These are phyloP conservation scores for Lampris megalopsis DNA, from an alignment of 2,113 vertebrate genomes.

Conservation along the genomic window DNA sequence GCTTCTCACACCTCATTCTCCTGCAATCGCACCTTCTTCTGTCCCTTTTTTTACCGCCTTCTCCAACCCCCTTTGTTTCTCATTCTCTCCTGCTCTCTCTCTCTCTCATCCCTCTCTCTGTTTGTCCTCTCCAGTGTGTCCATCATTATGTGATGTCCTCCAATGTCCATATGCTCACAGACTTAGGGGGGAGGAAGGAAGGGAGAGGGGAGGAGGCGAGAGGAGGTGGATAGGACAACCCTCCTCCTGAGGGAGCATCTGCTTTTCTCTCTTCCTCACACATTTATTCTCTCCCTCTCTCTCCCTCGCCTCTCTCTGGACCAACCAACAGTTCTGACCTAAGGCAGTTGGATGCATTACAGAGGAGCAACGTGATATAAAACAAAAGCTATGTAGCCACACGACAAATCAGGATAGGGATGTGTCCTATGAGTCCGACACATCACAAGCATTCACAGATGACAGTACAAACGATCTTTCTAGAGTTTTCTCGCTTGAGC, in stretches of 20 bases:
- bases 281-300: background rate
- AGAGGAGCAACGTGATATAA: slow-evolving; percentile 66
- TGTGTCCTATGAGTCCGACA: slow-evolving; percentile 37
- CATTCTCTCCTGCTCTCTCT: background rate
- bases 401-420: slow-evolving; percentile 65
- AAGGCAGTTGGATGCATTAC: slow-evolving; percentile 66
- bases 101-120: slow-evolving; percentile 25
- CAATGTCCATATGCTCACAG: slow-evolving; percentile 71
- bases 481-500: slow-evolving; percentile 24
- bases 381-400: slow-evolving; percentile 57
- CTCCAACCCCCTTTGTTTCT: background rate
- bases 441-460: slow-evolving; percentile 47
- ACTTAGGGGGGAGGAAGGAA: slow-evolving; percentile 53
- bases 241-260: slow-evolving; percentile 82
- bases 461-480: slow-evolving; percentile 17
- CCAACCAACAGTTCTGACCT: slow-evolving; percentile 72
- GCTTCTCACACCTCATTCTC: slow-evolving; percentile 29
- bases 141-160: slow-evolving; percentile 64
- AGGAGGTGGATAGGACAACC: slow-evolving; percentile 59
- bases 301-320: slow-evolving; percentile 32
- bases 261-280: slow-evolving; percentile 52
- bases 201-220: slow-evolving; percentile 5
- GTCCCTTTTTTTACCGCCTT: background rate
- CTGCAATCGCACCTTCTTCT: background rate
- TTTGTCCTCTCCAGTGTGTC: slow-evolving; percentile 56